These are phyloP conservation scores for Drosophila histrio DNA, from an alignment of 2,888 invertebrate species.

Conservation along the genomic window DNA sequence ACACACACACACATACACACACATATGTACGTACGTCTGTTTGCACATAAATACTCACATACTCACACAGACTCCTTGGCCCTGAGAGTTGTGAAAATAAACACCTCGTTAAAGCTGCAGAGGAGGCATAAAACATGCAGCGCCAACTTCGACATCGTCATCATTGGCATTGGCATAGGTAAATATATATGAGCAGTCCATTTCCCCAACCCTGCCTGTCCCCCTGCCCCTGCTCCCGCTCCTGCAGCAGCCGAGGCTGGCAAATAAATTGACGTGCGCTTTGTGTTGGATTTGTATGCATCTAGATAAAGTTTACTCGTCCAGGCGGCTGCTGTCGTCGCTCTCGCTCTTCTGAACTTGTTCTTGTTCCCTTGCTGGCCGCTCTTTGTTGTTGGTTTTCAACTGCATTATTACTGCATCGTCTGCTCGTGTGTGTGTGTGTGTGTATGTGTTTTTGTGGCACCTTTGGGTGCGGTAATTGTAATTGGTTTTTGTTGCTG, in stretches of 20 bases:
- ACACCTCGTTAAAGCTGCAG: conserved; percentile 82
- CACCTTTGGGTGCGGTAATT: conserved; percentile 82
- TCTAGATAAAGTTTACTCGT: conserved; percentile 74
- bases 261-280: conserved; percentile 81
- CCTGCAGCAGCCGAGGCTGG: conserved; percentile 56
- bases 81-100: conserved; percentile 81
- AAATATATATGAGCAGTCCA: conserved; percentile 42
- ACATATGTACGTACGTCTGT: not conserved
- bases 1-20: conserved; percentile 23
- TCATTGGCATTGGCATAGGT: conserved; percentile 65
- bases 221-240: not conserved
- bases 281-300: conserved; percentile 80
- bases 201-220: conserved; percentile 15
- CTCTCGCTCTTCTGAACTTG: conserved; percentile 21
- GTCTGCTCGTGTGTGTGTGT: conserved; percentile 19
- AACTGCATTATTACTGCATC: conserved; percentile 48
- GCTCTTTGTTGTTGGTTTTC: conserved; percentile 32
- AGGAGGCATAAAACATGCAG: conserved; percentile 79
- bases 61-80: conserved; percentile 36
- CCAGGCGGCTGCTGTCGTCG: conserved; percentile 31
- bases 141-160: conserved; percentile 73
- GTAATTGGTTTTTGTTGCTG: conserved; percentile 79
- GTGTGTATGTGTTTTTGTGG: conserved; percentile 61
- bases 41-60: conserved; percentile 13
- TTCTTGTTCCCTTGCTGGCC: conserved; percentile 17